Conservation (phyloP, 2,113 vertebrate genomes). For the Fulmarus glacialis region DNA sequence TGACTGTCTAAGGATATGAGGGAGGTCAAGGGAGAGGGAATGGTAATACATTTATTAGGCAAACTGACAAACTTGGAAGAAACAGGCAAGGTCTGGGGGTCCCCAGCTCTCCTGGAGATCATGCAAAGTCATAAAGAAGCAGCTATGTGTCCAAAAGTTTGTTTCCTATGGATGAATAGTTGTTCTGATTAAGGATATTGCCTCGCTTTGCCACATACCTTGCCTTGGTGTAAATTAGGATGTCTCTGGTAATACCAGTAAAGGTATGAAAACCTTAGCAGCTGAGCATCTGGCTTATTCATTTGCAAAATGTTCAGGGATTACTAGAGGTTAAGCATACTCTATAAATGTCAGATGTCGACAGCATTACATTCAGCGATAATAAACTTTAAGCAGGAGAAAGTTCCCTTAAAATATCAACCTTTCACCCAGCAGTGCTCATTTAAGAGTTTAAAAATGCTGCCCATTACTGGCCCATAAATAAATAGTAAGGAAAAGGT, state of each 20-base stretch:
- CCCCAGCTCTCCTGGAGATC: background rate
- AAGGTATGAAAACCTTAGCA: background rate
- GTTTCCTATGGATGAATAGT: background rate
- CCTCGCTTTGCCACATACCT: background rate
- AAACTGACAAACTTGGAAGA: background rate
- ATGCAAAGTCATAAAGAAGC: background rate
- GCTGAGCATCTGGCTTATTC: background rate
- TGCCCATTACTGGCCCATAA: slow-evolving; percentile 21
- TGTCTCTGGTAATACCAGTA: background rate
- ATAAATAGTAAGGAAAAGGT: slow-evolving; percentile 58
- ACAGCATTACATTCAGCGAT: background rate
- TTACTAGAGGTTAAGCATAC: background rate
- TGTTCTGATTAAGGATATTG: background rate
- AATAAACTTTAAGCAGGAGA: background rate
- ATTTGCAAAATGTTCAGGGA: background rate
- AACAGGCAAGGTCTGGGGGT: background rate
- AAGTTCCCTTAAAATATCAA: slow-evolving; percentile 53
- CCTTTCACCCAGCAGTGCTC: slow-evolving; percentile 36
- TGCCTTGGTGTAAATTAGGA: background rate
- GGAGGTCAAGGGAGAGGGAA: background rate
- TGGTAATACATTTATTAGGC: background rate
- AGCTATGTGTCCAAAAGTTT: background rate
- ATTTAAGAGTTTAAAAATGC: background rate
- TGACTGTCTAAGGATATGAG: background rate
- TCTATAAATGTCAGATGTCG: slow-evolving; percentile 41